These are phyloP conservation scores for Cassiopea andromeda DNA, from an alignment of 30 jellyfish, hydroid and myxozoan species.

Conservation along the genomic window DNA sequence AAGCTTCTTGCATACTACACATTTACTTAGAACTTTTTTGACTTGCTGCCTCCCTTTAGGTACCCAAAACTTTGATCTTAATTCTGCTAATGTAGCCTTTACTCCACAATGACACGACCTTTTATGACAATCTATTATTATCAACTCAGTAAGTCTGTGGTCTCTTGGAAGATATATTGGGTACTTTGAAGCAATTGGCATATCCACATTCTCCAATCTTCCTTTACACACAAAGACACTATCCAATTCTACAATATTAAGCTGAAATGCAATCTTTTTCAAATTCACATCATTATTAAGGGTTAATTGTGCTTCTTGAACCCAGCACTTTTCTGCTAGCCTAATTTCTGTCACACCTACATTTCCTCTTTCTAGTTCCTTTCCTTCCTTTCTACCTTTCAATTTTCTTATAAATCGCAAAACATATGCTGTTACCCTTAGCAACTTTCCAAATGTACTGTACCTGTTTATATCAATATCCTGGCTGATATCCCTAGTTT, in stretches of 20 bases:
- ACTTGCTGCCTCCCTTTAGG: not conserved
- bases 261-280: not conserved
- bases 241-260: conserved; percentile 1
- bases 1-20: not conserved
- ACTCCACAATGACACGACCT: conserved; percentile 19
- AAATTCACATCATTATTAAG: not conserved
- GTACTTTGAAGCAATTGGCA: not conserved
- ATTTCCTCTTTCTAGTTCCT: not conserved
- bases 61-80: conserved; percentile 36
- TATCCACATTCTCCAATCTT: not conserved
- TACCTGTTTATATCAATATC: too few species aligned
- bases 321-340: conserved; percentile 30
- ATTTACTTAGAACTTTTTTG: not conserved
- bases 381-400: conserved; percentile 11
- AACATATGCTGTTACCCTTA: conserved; percentile 32
- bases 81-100: conserved; percentile 9
- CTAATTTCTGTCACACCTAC: not conserved
- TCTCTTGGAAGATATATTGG: conserved; percentile 33
- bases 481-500: too few species aligned
- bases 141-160: not conserved
- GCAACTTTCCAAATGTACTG: not conserved
- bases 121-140: conserved; percentile 8
- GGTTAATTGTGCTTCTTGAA: conserved; percentile 4
- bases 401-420: not conserved
- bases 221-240: not conserved